Evolutionary conservation across 2,113 vertebrate genomes (phyloP).

Genomic region (Phoxinus phoxinus): DNA sequence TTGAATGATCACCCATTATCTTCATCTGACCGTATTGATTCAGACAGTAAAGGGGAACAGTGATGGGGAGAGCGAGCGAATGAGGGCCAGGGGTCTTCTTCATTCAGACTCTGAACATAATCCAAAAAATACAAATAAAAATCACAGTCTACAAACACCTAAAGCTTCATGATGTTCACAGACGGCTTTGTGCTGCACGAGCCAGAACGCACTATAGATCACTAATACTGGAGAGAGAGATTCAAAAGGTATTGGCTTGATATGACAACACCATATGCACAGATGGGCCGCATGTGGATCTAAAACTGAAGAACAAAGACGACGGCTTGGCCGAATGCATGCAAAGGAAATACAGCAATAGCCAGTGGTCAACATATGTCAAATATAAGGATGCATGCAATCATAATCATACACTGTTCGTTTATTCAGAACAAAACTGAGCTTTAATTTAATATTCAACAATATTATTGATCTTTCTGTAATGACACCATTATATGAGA

Average conservation of each 20-base stretch:
- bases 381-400: not conserved
- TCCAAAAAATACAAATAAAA: not conserved
- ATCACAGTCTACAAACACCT: not conserved
- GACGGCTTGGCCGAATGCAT: not conserved
- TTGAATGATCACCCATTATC: conserved; percentile 25
- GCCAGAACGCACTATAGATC: not conserved
- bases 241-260: not conserved
- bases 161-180: not conserved
- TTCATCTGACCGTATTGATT: conserved; percentile 64
- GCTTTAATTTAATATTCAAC: too few species aligned
- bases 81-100: not conserved
- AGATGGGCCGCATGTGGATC: conserved; percentile 42
- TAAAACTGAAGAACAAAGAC: conserved; percentile 20
- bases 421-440: too few species aligned
- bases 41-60: conserved; percentile 33
- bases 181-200: not conserved
- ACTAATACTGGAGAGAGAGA: not conserved
- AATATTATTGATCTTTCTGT: too few species aligned
- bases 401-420: too few species aligned
- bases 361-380: too few species aligned
- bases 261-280: conserved; percentile 31
- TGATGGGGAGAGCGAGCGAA: not conserved
- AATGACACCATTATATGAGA: too few species aligned
- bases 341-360: not conserved
- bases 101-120: not conserved